phyloP scores from a whole-genome alignment of 1,140 invertebrate species.

The Pseudoatta argentina region DNA sequence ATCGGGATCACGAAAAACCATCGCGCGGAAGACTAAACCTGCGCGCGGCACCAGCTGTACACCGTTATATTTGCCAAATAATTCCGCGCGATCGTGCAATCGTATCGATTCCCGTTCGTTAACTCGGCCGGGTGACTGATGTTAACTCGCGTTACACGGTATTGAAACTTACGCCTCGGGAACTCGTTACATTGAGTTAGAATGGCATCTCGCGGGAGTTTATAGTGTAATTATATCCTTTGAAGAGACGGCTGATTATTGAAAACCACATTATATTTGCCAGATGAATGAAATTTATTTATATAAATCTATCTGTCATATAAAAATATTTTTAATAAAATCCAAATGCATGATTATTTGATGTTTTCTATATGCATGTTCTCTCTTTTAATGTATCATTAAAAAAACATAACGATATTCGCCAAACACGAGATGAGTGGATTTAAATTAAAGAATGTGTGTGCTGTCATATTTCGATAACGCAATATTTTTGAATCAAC shows the following conservation, averaged over 20 bases:
- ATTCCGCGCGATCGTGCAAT: slow-evolving; percentile 61
- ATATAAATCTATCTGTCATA: not conserved
- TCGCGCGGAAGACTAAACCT: slow-evolving; percentile 37
- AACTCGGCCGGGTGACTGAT: slow-evolving; percentile 47
- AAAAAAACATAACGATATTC: not conserved
- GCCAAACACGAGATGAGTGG: not conserved
- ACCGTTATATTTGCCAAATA: slow-evolving; percentile 36
- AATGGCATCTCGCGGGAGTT: slow-evolving; percentile 47
- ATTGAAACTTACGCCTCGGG: slow-evolving; percentile 52
- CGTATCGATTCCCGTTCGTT: slow-evolving; percentile 59
- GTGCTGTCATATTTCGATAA: not conserved
- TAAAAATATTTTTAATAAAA: not conserved
- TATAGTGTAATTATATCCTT: slow-evolving; percentile 38
- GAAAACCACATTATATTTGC: slow-evolving; percentile 13
- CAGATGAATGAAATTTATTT: not conserved
- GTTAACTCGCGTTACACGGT: slow-evolving; percentile 41
- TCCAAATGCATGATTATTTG: not conserved
- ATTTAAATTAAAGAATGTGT: not conserved
- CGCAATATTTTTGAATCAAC: not conserved
- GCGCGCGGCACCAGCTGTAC: slow-evolving; percentile 4
- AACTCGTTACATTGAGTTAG: slow-evolving; percentile 50
- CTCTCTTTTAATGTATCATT: not conserved
- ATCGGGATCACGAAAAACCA: slow-evolving; percentile 37
- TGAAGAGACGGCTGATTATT: slow-evolving; percentile 48
- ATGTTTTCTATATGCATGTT: not conserved